Evolutionary conservation across 2,113 vertebrate genomes (phyloP), one percentile per base, ranked within the genome.

Genomic region (Charina bottae): DNA sequence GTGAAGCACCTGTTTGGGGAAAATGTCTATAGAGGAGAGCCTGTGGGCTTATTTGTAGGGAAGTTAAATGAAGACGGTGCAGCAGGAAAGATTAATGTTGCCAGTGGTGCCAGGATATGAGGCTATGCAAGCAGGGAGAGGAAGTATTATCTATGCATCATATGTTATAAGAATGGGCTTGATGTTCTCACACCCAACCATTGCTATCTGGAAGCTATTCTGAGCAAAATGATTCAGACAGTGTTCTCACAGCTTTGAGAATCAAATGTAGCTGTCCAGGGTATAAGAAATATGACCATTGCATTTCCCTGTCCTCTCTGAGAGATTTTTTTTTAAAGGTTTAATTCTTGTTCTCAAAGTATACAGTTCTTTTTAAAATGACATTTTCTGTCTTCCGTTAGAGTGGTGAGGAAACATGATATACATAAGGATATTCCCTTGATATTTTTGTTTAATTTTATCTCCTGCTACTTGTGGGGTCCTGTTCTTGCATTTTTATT

Each of bases 131-230:
- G 49, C 28, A 0, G 93, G 92, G 92, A 89, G 83, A 86, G 95
- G 89, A 92, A 94, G 93, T 94, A 94, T 95, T 95, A 95, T 96
- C 95, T 96, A 0, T 91, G 88, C 89, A 87, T 90, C 87, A 84
- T 94, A 84, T 95, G 94, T 95, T 92, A 93, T 93, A 91, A 95
- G 91, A 95, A 90, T 85, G 92, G 88, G 72, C 89, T 96, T 94
- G 95, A 93, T 0, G 0, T 97, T 97, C 95, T 97, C 95, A 96
- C 93, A 96, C 93, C 95, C 94, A 94, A 87, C 94, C 83, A 92
- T 85, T 97, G 97, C 94, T 95, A 96, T 97, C 95, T 96, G 95
- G 94, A 97, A 97, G 85, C 91, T 94, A 88, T 97, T 96, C 91
- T 93, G 90, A 93, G 83, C 0, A 0, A 96, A 95, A 88, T 94